A percentile compares a stretch with the other conserved stretches of the same genome.
Evolutionary conservation across 2,888 invertebrate species (phyloP).

Genomic region (Eudasyphora cyanicolor): DNA sequence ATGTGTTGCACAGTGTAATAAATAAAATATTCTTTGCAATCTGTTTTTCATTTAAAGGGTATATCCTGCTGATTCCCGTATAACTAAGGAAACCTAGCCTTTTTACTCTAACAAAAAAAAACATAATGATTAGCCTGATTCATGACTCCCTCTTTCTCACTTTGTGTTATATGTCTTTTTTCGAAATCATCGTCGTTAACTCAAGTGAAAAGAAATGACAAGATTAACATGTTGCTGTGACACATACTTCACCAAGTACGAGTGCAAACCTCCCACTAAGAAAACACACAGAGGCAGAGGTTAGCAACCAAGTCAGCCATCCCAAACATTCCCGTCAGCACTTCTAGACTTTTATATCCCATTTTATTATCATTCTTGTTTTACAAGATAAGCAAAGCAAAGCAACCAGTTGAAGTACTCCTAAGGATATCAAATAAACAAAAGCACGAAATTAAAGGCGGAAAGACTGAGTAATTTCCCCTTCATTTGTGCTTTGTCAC

Average conservation of each 20-base stretch:
- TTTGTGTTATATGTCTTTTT: slow-evolving; percentile 35
- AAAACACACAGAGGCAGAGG: neutral
- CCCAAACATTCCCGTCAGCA: no score
- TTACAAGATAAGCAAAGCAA: neutral
- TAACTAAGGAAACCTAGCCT: no score
- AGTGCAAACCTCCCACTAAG: neutral
- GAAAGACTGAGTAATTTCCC: neutral
- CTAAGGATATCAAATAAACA: neutral
- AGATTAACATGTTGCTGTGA: slow-evolving; percentile 58
- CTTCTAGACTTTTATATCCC: no score
- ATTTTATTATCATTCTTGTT: neutral
- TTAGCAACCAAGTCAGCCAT: neutral
- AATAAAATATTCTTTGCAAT: no score
- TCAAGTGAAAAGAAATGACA: slow-evolving; percentile 62
- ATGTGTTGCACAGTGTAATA: no score
- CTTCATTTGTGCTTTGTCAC: neutral
- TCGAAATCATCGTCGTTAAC: slow-evolving; percentile 46
- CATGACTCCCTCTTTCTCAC: neutral
- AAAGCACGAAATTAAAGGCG: neutral
- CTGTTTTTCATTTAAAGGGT: no score
- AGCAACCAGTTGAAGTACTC: slow-evolving; percentile 27
- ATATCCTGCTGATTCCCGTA: no score
- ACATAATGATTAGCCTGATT: slow-evolving; percentile 54
- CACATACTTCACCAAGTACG: slow-evolving; percentile 36
- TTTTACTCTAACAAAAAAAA: no score